Conservation (phyloP, 2,113 vertebrate species). For the Lamprologus callipterus region DNA sequence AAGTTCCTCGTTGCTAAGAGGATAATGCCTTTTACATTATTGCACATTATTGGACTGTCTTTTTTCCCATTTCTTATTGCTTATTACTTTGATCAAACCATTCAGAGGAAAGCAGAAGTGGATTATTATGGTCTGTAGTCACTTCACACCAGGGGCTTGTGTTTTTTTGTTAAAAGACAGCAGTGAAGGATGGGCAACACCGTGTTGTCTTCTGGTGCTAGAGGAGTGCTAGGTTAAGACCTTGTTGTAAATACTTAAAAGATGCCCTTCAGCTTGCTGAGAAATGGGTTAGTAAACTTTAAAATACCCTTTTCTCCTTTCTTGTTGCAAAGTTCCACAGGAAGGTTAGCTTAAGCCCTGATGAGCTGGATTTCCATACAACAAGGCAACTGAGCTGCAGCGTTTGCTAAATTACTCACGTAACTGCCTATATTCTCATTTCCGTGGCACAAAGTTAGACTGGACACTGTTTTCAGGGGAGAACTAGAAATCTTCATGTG, state of each 20-base stretch:
- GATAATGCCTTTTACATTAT: background rate
- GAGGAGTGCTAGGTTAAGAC: background rate
- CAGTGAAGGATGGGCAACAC: background rate
- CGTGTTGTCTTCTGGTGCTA: background rate
- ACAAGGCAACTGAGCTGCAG: background rate
- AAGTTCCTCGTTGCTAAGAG: background rate
- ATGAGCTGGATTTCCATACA: background rate
- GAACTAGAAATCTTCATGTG: conserved; percentile 44
- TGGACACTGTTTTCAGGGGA: conserved; percentile 1
- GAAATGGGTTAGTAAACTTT: background rate
- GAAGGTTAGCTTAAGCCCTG: background rate
- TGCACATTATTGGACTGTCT: background rate
- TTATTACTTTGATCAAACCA: background rate
- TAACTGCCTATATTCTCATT: background rate
- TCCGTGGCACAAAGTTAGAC: background rate
- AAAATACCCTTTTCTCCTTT: background rate
- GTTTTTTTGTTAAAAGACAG: background rate
- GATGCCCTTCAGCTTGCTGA: background rate
- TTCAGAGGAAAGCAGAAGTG: background rate
- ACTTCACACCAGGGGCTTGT: background rate
- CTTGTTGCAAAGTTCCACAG: background rate
- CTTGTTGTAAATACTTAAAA: background rate
- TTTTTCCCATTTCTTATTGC: background rate
- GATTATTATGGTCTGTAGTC: background rate
- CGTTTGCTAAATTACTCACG: background rate